Evolutionary conservation across 2,888 invertebrate genomes (phyloP).

Genomic region (Julus scandinavius): DNA sequence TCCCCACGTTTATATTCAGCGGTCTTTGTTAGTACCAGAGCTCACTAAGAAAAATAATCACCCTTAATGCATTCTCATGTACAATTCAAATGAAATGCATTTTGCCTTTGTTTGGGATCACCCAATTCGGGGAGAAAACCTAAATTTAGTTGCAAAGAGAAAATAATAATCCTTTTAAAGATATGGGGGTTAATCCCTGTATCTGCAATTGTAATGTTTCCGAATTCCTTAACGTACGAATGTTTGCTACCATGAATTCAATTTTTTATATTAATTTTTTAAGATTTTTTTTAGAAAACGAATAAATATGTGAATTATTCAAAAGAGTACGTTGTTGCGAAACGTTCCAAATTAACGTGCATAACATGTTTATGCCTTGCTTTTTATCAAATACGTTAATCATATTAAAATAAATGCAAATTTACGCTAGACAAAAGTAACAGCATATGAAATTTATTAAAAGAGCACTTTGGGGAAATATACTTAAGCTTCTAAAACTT

Average conservation of each 20-base stretch:
- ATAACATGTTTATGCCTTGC: too few relatives aligned
- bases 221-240: neutral
- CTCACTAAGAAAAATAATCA: conserved; percentile 33
- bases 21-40: neutral
- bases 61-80: conserved; percentile 25
- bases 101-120: neutral
- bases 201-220: neutral
- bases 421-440: too few relatives aligned
- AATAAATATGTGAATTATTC: too few relatives aligned
- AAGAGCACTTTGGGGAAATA: too few relatives aligned
- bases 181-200: neutral
- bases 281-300: too few relatives aligned
- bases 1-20: conserved; percentile 8
- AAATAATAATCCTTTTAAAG: neutral
- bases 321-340: too few relatives aligned
- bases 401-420: neutral
- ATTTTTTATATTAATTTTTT: too few relatives aligned
- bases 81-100: conserved; percentile 1
- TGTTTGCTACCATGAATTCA: too few relatives aligned
- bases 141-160: neutral
- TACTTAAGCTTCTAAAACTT: neutral
- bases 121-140: neutral
- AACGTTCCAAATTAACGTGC: too few relatives aligned
- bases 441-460: too few relatives aligned
- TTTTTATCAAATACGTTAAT: too few relatives aligned